Evolutionary conservation across 2,888 invertebrate genomes (phyloP).

Genomic region (Smittia sp.): DNA sequence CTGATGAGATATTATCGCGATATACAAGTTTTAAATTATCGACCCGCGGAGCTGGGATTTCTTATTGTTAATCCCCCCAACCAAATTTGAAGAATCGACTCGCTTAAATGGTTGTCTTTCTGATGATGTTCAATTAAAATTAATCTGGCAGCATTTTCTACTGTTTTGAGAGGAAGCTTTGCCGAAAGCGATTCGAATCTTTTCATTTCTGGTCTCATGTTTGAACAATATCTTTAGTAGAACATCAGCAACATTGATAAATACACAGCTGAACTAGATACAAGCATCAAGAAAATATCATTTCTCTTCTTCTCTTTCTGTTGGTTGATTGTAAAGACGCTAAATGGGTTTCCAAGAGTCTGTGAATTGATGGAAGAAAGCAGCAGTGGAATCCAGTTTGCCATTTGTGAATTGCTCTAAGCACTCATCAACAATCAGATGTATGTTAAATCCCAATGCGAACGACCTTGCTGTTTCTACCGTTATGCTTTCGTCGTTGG

Average conservation of each 20-base stretch:
- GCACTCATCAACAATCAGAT: not conserved
- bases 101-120: not conserved
- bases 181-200: not conserved
- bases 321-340: not conserved
- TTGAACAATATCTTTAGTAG: conserved; percentile 3
- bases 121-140: conserved; percentile 17
- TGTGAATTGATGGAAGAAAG: conserved; percentile 12
- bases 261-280: conserved; percentile 1
- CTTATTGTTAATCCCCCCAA: not conserved
- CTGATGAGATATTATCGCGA: not conserved
- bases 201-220: not conserved
- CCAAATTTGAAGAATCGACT: not conserved
- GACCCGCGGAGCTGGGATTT: not conserved
- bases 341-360: not conserved
- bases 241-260: conserved; percentile 5
- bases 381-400: not conserved
- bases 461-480: not conserved
- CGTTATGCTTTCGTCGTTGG: not conserved
- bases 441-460: not conserved
- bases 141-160: not conserved
- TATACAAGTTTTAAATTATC: not conserved
- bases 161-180: not conserved
- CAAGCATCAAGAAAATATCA: not conserved
- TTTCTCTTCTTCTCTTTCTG: not conserved
- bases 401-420: not conserved